Conservation (phyloP, 2,113 vertebrate genomes). For the Phainopepla nitens region DNA sequence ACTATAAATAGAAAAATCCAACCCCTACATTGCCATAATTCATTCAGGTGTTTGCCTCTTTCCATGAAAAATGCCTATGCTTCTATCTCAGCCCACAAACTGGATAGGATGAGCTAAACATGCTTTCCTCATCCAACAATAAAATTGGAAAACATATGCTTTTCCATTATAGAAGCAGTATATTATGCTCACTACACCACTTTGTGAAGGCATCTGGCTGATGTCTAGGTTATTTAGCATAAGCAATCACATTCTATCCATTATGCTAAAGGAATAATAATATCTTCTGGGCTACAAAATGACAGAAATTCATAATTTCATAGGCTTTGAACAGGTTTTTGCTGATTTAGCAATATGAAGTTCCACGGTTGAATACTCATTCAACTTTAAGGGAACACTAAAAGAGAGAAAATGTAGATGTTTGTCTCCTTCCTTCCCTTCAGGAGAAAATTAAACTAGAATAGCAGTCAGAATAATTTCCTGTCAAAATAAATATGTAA, state of each 20-base stretch:
- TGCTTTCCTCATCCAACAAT: not conserved
- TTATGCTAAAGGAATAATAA: conserved; percentile 28
- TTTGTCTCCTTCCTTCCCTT: not conserved
- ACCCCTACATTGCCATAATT: not conserved
- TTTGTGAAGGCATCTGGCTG: conserved; percentile 11
- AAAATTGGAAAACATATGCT: not conserved
- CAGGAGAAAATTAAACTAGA: conserved; percentile 16
- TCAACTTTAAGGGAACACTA: not conserved
- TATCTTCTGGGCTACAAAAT: not conserved
- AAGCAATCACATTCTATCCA: conserved; percentile 13
- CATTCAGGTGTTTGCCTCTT: not conserved
- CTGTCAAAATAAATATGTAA: not conserved
- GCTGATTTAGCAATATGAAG: not conserved
- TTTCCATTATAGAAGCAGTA: not conserved
- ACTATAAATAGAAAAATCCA: not conserved
- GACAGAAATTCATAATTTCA: conserved; percentile 1
- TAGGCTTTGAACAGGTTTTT: not conserved
- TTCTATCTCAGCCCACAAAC: not conserved
- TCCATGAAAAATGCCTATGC: not conserved
- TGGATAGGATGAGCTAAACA: not conserved
- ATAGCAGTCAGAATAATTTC: not conserved
- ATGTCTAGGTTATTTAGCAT: conserved; percentile 26
- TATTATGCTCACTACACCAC: not conserved
- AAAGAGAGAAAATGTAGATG: not conserved
- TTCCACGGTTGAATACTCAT: not conserved